Percentiles rank a stretch among this genome's conserved stretches.
Conservation (phyloP, 2,797 vertebrate genomes). For the Adelosebastes latens region DNA sequence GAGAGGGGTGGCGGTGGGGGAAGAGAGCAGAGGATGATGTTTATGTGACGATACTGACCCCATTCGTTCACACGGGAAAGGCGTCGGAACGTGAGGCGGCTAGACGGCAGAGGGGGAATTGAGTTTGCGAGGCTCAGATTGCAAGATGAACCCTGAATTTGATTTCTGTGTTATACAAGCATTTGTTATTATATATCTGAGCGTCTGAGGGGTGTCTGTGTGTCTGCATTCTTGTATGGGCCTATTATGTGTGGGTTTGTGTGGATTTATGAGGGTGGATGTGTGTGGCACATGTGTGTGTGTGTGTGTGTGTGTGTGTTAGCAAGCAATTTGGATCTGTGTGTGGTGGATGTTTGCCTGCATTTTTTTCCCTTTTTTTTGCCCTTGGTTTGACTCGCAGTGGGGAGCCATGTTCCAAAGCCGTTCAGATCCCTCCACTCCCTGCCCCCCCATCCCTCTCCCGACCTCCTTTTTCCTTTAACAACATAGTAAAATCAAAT, state of each 20-base stretch:
- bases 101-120: slow-evolving; percentile 62
- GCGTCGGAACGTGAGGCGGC: slow-evolving; percentile 47
- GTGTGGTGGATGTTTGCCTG: slow-evolving; percentile 40
- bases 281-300: slow-evolving; percentile 3
- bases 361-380: slow-evolving; percentile 13
- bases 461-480: slow-evolving; percentile 17
- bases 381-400: slow-evolving; percentile 53
- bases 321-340: slow-evolving; percentile 40
- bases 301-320: slow-evolving; percentile 24
- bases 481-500: slow-evolving; percentile 41
- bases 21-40: slow-evolving; percentile 66
- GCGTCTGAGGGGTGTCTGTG: slow-evolving; percentile 52
- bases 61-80: slow-evolving; percentile 79
- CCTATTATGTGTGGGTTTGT: slow-evolving; percentile 36
- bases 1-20: neutral
- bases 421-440: slow-evolving; percentile 15
- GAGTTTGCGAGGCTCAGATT: slow-evolving; percentile 67
- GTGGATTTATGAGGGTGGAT: slow-evolving; percentile 16
- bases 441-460: neutral
- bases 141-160: slow-evolving; percentile 70
- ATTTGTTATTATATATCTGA: slow-evolving; percentile 65
- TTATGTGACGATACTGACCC: slow-evolving; percentile 84
- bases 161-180: slow-evolving; percentile 71
- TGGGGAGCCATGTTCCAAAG: slow-evolving; percentile 35
- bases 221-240: slow-evolving; percentile 42